Percentiles rank a stretch among this genome's conserved stretches.
Conservation (phyloP, 2,888 invertebrate genomes). For the Acanthoscelides obtectus region DNA sequence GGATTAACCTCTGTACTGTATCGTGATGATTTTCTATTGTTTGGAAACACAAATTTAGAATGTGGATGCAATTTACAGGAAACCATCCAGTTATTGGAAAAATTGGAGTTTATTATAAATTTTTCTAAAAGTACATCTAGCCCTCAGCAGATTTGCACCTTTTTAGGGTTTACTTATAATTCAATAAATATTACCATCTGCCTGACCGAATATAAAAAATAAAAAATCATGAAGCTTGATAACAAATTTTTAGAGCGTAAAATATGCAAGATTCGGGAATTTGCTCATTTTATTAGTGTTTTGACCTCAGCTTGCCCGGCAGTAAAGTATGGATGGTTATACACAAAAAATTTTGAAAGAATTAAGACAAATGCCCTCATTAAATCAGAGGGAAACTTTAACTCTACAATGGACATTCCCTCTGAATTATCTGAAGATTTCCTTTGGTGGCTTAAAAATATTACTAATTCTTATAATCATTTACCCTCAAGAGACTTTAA, state of each 20-base stretch:
- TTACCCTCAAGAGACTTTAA: slow-evolving; percentile 1
- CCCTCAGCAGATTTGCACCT: slow-evolving; percentile 1
- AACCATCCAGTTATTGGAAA: slow-evolving; percentile 4
- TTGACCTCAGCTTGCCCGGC: slow-evolving; percentile 12
- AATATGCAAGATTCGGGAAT: slow-evolving; percentile 7
- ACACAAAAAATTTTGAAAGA: slow-evolving; percentile 10
- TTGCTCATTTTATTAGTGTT: slow-evolving; percentile 11
- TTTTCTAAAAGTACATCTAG: background rate
- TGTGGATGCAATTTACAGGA: background rate
- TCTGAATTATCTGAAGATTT: slow-evolving; percentile 1
- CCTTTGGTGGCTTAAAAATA: slow-evolving; percentile 1
- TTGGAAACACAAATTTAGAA: slow-evolving; percentile 3
- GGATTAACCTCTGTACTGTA: slow-evolving; percentile 6
- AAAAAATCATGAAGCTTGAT: slow-evolving; percentile 1
- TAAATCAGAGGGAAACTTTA: background rate
- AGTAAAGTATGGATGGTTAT: slow-evolving; percentile 7
- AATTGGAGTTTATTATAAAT: slow-evolving; percentile 4
- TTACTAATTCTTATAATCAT: background rate
- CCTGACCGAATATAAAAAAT: slow-evolving; percentile 4
- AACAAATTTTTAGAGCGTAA: background rate
- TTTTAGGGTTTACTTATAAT: slow-evolving; percentile 9
- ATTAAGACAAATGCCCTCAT: slow-evolving; percentile 3
- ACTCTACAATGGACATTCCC: background rate
- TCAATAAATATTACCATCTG: slow-evolving; percentile 9
- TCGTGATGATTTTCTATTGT: slow-evolving; percentile 4